Percentiles rank a stretch among this genome's conserved stretches.
Evolutionary conservation across 2,797 vertebrate genomes (phyloP).

Genomic region (Lagodon rhomboides): DNA sequence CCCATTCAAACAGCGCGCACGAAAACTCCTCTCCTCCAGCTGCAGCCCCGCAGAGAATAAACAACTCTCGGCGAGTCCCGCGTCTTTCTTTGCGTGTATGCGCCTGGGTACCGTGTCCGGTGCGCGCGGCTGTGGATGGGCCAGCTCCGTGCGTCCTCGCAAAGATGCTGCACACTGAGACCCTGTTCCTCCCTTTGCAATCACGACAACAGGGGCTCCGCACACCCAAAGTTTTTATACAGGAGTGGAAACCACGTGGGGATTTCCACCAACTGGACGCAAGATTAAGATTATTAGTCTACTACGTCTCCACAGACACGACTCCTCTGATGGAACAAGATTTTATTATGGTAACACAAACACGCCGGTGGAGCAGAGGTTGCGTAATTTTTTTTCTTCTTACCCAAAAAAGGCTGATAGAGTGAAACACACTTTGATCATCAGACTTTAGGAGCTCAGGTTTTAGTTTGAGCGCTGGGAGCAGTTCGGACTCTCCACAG

Average conservation of each 20-base stretch:
- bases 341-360: constrained; percentile 40
- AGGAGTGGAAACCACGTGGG: constrained; percentile 90
- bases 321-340: constrained; percentile 17
- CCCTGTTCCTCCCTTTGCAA: constrained; percentile 77
- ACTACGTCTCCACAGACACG: constrained; percentile 56
- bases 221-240: constrained; percentile 91
- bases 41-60: constrained; percentile 20
- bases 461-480: too few species aligned
- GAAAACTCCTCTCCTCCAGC: constrained; percentile 29
- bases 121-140: constrained; percentile 38
- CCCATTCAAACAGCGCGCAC: constrained; percentile 50
- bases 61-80: constrained; percentile 43
- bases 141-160: constrained; percentile 52
- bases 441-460: not conserved
- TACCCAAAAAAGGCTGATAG: not conserved
- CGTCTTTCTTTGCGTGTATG: constrained; percentile 28
- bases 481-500: not conserved
- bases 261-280: constrained; percentile 87
- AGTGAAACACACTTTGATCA: constrained; percentile 15
- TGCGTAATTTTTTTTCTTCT: constrained; percentile 22
- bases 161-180: constrained; percentile 76
- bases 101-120: constrained; percentile 50
- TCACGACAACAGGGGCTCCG: constrained; percentile 87
- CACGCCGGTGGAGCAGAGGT: not conserved
- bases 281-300: constrained; percentile 75